Percentiles rank a stretch among this genome's conserved stretches.
Evolutionary conservation across 2,113 vertebrate species (phyloP).

Genomic region (Rhadina sibilatrix): DNA sequence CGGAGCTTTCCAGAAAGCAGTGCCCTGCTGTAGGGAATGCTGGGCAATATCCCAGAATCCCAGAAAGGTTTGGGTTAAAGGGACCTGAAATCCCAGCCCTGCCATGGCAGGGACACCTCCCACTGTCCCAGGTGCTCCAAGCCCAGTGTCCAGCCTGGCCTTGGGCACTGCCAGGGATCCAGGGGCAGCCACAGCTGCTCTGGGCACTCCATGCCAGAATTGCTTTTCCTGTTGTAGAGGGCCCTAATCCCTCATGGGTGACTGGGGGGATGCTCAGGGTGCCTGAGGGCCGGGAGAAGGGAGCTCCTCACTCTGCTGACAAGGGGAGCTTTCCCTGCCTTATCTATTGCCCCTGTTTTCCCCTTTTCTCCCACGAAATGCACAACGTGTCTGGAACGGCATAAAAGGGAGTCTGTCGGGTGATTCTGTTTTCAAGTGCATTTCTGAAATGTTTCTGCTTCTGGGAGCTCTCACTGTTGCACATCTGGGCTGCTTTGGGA

Average conservation of each 20-base stretch:
- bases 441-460: not conserved
- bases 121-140: not conserved
- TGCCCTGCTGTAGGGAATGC: not conserved
- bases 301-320: fast-evolving
- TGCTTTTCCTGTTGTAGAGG: fast-evolving
- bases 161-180: not conserved
- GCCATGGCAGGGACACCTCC: not conserved
- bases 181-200: not conserved
- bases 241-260: not conserved
- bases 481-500: not conserved
- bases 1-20: not conserved
- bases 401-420: not conserved
- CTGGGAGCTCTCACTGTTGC: not conserved
- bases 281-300: not conserved
- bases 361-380: not conserved
- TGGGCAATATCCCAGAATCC: not conserved
- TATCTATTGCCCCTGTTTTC: not conserved
- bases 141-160: not conserved
- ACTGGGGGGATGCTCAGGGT: not conserved
- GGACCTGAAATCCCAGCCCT: not conserved
- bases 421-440: not conserved
- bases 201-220: not conserved
- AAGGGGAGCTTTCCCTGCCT: not conserved
- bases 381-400: fast-evolving
- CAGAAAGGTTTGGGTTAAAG: not conserved